A percentile compares a stretch with the other conserved stretches of the same genome.
phyloP scores from a whole-genome alignment of 2,113 vertebrate genomes.

The Oostethus manadensis region DNA sequence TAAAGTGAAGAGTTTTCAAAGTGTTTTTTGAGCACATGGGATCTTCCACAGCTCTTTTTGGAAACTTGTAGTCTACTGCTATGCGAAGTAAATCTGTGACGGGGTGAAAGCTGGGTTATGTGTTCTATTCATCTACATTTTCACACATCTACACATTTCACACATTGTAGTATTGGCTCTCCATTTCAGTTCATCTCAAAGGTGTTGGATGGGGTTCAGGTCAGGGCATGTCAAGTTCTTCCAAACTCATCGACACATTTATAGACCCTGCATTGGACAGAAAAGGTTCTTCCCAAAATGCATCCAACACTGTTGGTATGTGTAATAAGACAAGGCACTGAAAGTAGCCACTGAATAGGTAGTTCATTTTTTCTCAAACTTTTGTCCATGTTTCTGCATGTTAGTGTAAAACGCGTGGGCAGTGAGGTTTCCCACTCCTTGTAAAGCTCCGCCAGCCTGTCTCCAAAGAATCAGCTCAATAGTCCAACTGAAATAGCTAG shows the following conservation, averaged over 20 bases:
- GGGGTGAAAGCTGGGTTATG: slow-evolving; percentile 46
- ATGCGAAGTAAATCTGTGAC: slow-evolving; percentile 45
- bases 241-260: too few relatives aligned
- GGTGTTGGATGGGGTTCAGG: background rate
- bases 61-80: slow-evolving; percentile 28
- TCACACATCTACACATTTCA: slow-evolving; percentile 27
- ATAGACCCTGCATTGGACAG: too few relatives aligned
- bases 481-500: slow-evolving; percentile 40
- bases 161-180: slow-evolving; percentile 12
- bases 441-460: slow-evolving; percentile 7
- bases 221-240: background rate
- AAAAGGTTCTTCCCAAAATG: too few relatives aligned
- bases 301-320: background rate
- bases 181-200: slow-evolving; percentile 19
- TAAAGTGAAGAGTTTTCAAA: slow-evolving; percentile 45
- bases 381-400: background rate
- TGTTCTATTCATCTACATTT: slow-evolving; percentile 42
- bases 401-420: background rate
- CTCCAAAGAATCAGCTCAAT: slow-evolving; percentile 28
- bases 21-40: slow-evolving; percentile 26
- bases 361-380: background rate
- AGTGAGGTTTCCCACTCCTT: too few relatives aligned
- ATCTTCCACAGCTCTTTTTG: slow-evolving; percentile 38
- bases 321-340: background rate
- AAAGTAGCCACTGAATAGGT: background rate